Conservation (phyloP, 23 tunicate species). For the Botrylloides violaceus region DNA sequence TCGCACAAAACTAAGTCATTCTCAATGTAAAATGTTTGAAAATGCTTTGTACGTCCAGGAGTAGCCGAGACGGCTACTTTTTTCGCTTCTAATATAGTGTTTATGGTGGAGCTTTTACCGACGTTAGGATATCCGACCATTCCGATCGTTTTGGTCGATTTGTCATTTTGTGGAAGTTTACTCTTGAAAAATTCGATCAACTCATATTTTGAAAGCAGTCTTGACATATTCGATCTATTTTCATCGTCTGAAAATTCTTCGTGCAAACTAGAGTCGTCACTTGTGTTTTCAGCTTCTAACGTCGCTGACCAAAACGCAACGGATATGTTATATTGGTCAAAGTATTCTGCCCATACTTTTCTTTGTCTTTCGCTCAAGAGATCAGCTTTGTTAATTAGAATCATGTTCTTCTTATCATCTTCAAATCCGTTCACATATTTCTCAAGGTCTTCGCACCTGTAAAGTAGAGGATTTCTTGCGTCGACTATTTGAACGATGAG, state of each 20-base stretch:
- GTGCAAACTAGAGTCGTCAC: neutral
- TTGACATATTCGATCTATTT: neutral
- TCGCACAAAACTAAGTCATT: slow-evolving; percentile 73
- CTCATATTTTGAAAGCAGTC: slow-evolving; percentile 28
- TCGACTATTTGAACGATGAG: slow-evolving; percentile 95
- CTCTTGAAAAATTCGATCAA: slow-evolving; percentile 56
- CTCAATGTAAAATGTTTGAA: slow-evolving; percentile 77
- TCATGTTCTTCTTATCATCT: slow-evolving; percentile 50
- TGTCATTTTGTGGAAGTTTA: slow-evolving; percentile 1
- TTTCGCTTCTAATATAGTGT: slow-evolving; percentile 69
- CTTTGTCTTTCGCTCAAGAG: slow-evolving; percentile 64
- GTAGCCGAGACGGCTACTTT: slow-evolving; percentile 95
- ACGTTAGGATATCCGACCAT: slow-evolving; percentile 99
- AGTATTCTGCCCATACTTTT: slow-evolving; percentile 63
- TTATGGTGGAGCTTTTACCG: slow-evolving; percentile 91
- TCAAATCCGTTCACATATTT: slow-evolving; percentile 70
- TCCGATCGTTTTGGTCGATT: slow-evolving; percentile 51
- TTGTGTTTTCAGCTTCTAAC: slow-evolving; percentile 50
- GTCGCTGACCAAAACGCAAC: slow-evolving; percentile 89
- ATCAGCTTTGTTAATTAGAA: slow-evolving; percentile 95
- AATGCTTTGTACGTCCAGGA: slow-evolving; percentile 95
- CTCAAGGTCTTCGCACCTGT: slow-evolving; percentile 73
- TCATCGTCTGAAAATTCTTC: neutral
- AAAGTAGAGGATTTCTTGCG: slow-evolving; percentile 84
- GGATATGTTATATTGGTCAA: slow-evolving; percentile 39